These are phyloP conservation scores for Ptiloglossa arizonensis DNA, from an alignment of 1,140 invertebrate genomes.

Conservation along the genomic window DNA sequence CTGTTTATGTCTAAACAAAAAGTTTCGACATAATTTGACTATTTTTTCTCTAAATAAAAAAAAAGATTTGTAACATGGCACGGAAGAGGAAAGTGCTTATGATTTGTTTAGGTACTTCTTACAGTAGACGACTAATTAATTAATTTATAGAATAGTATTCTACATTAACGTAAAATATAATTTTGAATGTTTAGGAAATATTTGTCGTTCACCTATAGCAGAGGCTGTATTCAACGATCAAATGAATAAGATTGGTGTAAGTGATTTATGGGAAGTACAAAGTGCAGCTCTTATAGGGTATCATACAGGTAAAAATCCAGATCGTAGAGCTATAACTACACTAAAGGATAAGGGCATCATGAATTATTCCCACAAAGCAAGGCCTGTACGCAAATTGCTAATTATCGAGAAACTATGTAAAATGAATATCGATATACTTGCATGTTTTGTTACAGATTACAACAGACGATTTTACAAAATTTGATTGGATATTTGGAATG, in stretches of 20 bases:
- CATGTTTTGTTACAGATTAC: conserved; percentile 82
- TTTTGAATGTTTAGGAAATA: conserved; percentile 87
- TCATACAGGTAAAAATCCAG: conserved; percentile 91
- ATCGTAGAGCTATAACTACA: conserved; percentile 87
- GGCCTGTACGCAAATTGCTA: conserved; percentile 83
- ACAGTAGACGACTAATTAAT: background rate
- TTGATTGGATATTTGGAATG: conserved; percentile 96
- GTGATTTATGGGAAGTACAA: conserved; percentile 89
- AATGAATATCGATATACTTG: background rate
- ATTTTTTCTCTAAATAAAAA: background rate
- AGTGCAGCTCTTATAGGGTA: conserved; percentile 92
- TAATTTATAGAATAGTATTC: background rate
- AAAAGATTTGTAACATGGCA: conserved; percentile 38
- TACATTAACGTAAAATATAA: background rate
- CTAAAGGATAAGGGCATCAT: conserved; percentile 88
- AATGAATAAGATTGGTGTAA: conserved; percentile 83
- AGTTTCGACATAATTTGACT: too few species aligned
- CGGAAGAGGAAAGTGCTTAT: conserved; percentile 79
- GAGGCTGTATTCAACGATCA: conserved; percentile 92
- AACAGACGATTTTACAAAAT: conserved; percentile 88
- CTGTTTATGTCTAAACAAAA: too few species aligned
- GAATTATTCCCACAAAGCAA: conserved; percentile 87
- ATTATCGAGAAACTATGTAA: background rate
- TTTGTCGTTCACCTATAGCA: conserved; percentile 95
- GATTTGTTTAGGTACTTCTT: conserved; percentile 81